phyloP scores from a whole-genome alignment of 2,797 vertebrate species.

The Hozukius guyotensis region DNA sequence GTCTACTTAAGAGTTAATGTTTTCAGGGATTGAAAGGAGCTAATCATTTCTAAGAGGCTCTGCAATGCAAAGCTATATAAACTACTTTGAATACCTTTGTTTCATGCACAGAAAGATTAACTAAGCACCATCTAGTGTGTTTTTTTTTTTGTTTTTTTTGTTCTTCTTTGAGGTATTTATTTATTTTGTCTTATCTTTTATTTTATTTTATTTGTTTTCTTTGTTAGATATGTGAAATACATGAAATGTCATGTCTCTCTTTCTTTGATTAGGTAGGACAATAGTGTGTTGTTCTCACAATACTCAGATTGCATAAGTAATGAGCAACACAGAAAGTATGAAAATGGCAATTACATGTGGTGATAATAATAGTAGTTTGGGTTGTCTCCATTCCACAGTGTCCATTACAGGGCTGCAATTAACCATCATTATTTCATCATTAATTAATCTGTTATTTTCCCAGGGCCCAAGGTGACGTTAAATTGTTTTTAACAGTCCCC shows the following conservation, averaged over 20 bases:
- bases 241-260: too few species aligned
- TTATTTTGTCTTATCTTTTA: too few species aligned
- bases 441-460: background rate
- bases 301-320: background rate
- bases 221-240: too few species aligned
- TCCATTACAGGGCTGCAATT: background rate
- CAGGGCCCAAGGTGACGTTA: background rate
- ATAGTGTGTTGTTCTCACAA: background rate
- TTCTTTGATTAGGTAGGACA: slow-evolving; percentile 5
- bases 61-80: slow-evolving; percentile 65
- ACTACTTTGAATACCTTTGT: slow-evolving; percentile 64
- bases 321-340: background rate
- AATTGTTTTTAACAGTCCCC: background rate
- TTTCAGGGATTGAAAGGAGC: slow-evolving; percentile 54
- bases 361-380: slow-evolving; percentile 28
- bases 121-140: background rate
- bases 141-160: too few species aligned
- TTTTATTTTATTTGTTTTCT: too few species aligned
- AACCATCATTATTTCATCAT: background rate
- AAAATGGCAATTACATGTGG: slow-evolving; percentile 13
- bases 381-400: background rate
- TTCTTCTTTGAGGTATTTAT: too few species aligned
- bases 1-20: slow-evolving; percentile 49
- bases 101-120: slow-evolving; percentile 51
- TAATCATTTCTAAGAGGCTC: slow-evolving; percentile 74